Conservation (phyloP, 2,888 invertebrate genomes). For the Pomacea canaliculata region DNA sequence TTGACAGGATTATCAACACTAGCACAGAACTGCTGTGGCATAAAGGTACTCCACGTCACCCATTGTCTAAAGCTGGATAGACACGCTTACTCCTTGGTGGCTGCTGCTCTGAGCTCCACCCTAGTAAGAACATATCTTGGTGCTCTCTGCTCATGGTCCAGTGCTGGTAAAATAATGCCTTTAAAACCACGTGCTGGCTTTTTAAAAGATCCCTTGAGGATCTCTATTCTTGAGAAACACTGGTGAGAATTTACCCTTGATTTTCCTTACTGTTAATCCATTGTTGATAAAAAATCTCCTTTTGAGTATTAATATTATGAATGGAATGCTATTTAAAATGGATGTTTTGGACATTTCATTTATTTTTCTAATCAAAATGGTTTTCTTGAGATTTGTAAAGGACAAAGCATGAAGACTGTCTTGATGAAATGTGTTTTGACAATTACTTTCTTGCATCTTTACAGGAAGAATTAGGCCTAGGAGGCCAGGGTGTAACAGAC, state of each 20-base stretch:
- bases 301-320: too few relatives aligned
- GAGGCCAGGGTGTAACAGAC: conserved; percentile 52
- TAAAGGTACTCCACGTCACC: conserved; percentile 8
- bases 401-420: too few relatives aligned
- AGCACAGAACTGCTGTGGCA: conserved; percentile 4
- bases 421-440: too few relatives aligned
- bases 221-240: neutral
- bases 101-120: neutral
- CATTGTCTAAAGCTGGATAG: conserved; percentile 19
- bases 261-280: neutral
- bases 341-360: too few relatives aligned
- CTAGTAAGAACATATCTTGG: conserved; percentile 8
- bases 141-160: too few relatives aligned
- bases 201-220: neutral
- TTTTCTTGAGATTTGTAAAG: too few relatives aligned
- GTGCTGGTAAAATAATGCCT: too few relatives aligned
- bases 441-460: neutral
- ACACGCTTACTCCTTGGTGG: conserved; percentile 5
- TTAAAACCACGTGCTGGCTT: too few relatives aligned
- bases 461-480: conserved; percentile 50
- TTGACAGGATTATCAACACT: conserved; percentile 5
- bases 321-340: too few relatives aligned
- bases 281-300: neutral
- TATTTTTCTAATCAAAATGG: too few relatives aligned
- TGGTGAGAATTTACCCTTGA: neutral